Evolutionary conservation across 2,797 vertebrate genomes (phyloP).

Genomic region (Salarias fasciatus): DNA sequence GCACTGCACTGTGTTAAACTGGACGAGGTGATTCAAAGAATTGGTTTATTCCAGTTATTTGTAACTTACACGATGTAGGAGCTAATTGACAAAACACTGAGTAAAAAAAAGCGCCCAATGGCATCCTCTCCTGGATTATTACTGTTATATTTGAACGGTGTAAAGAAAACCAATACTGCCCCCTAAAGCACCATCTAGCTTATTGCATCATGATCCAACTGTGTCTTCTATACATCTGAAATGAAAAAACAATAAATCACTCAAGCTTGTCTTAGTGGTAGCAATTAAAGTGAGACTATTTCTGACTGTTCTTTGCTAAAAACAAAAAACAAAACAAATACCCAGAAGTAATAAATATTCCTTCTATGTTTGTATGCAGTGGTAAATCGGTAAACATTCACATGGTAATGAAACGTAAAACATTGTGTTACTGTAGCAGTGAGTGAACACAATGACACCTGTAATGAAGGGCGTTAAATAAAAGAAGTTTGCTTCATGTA

Average conservation of each 20-base stretch:
- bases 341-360: constrained; percentile 56
- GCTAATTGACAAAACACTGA: constrained; percentile 12
- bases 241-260: background rate
- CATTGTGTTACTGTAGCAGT: constrained; percentile 13
- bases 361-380: constrained; percentile 33
- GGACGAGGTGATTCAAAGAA: constrained; percentile 22
- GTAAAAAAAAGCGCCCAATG: background rate
- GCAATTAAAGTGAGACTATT: constrained; percentile 10
- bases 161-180: constrained; percentile 57
- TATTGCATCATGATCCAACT: constrained; percentile 69
- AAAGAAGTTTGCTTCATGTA: too few species aligned
- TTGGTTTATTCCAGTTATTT: constrained; percentile 44
- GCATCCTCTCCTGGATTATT: constrained; percentile 27
- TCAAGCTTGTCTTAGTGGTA: constrained; percentile 18
- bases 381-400: constrained; percentile 48
- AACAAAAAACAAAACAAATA: too few species aligned
- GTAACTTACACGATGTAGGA: constrained; percentile 8
- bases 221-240: background rate
- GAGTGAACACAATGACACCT: too few species aligned
- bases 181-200: constrained; percentile 58
- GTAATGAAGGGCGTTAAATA: too few species aligned
- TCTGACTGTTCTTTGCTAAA: constrained; percentile 22
- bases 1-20: too few species aligned
- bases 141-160: constrained; percentile 24
- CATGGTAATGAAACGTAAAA: constrained; percentile 29